Base-by-base conservation (phyloP, 2,113 vertebrate genomes). In the Gymnogyps californianus region DNA sequence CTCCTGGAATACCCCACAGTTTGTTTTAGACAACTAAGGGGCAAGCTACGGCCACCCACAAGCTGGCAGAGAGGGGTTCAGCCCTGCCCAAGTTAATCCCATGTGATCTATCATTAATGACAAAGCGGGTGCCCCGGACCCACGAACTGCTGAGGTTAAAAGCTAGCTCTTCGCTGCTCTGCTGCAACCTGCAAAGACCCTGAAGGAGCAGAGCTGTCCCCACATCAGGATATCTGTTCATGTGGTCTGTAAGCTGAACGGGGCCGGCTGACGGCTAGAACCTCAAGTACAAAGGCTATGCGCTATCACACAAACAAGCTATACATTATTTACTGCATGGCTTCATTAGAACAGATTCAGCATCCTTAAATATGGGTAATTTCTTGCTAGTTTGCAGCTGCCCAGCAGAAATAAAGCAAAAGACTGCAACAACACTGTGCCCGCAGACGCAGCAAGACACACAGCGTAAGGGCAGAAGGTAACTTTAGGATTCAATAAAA, bases 101-200 rank as follows among this genome's bases (percentile, higher is more conserved):
- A 10, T 6, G 6, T 19, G 22, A 28, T 13, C n/a, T 0, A 0
- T 16, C 32, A 8, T 15, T 66, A 42, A 55, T 9, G 25, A 47
- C 28, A 34, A 67, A 52, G 44, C 0, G 3, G 65, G 7, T 51
- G 22, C 6, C 6, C 31, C 6, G 4, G 11, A 18, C 26, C 29
- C 34, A 40, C 24, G n/a, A 7, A 51, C 38, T 16, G 17, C 21
- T 12, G 17, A 26, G 64, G 36, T 21, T 26, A 31, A 38, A 74
- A 52, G 29, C 21, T 9, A 38, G 14, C 16, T 52, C 66, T 52
- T 87, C 17, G 38, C 22, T 47, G 7, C 51, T 57, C 44, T 28
- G 8, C 49, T 38, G 31, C 40, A 59, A 66, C 36, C 57, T 36
- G 47, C 9, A 3, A 58, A 74, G 54, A 52, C 16, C 31, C n/a